Percentiles rank a stretch among this genome's conserved stretches.
Evolutionary conservation across 1,140 invertebrate species (phyloP).

Genomic region (Drosophila ambigua): DNA sequence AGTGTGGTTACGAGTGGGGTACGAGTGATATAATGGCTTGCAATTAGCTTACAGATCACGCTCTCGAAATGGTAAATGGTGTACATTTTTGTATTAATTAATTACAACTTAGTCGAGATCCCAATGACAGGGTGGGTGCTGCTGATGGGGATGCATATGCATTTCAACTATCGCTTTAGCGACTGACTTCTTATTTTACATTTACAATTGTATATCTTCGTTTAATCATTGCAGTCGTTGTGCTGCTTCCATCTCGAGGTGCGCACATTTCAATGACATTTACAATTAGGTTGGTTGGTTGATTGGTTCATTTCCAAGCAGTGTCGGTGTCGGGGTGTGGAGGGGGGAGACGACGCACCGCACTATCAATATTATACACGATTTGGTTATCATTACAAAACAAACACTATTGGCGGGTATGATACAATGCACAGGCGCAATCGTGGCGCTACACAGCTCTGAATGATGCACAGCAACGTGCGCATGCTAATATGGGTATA

Average conservation of each 20-base stretch:
- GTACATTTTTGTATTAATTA: constrained; percentile 31
- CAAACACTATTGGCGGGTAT: constrained; percentile 69
- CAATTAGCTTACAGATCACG: constrained; percentile 66
- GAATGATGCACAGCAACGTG: constrained; percentile 53
- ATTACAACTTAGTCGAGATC: constrained; percentile 64
- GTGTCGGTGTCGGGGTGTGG: constrained; percentile 24
- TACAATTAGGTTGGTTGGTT: constrained; percentile 45
- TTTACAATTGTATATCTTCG: constrained; percentile 60
- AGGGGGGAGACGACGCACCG: constrained; percentile 26
- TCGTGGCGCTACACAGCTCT: constrained; percentile 53
- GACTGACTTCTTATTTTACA: constrained; percentile 64
- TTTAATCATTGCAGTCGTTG: constrained; percentile 63
- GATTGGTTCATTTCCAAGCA: neutral
- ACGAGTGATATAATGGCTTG: constrained; percentile 41
- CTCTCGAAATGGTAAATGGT: constrained; percentile 52
- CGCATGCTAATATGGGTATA: constrained; percentile 4
- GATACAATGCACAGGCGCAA: constrained; percentile 43
- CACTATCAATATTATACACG: constrained; percentile 69
- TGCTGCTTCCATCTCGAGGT: constrained; percentile 36
- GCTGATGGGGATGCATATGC: constrained; percentile 36
- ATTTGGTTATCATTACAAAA: constrained; percentile 79
- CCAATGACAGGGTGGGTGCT: constrained; percentile 35
- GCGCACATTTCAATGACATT: constrained; percentile 60
- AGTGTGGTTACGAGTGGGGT: constrained; percentile 17
- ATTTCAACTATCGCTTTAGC: constrained; percentile 61